Evolutionary conservation across 2,888 invertebrate species (phyloP).

Genomic region (Parochlus steinenii): DNA sequence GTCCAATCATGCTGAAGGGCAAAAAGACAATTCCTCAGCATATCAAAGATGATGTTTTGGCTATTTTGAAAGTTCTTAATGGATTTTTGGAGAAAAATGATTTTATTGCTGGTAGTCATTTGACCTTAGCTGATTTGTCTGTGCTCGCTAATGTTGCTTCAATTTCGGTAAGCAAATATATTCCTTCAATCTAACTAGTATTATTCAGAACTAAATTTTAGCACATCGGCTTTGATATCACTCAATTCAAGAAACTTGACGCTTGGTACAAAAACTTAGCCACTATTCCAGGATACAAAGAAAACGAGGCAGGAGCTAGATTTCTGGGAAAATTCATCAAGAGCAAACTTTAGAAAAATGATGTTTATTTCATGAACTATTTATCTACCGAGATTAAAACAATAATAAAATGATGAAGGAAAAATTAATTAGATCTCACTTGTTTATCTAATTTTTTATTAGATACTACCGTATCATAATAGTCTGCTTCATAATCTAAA

Average conservation of each 20-base stretch:
- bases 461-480: no score
- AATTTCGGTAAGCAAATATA: conserved; percentile 14
- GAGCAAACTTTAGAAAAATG: conserved; percentile 31
- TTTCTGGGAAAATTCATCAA: conserved; percentile 13
- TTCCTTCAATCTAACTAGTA: no score
- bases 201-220: no score
- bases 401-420: no score
- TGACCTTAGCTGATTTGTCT: conserved; percentile 31
- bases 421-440: no score
- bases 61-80: conserved; percentile 32
- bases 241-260: not conserved
- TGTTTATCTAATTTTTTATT: no score
- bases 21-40: conserved; percentile 37
- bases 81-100: conserved; percentile 23
- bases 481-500: no score
- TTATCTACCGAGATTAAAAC: no score
- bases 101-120: conserved; percentile 28
- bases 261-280: not conserved
- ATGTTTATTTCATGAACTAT: no score
- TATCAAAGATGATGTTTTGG: conserved; percentile 36
- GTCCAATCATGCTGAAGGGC: conserved; percentile 40
- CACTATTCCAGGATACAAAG: conserved; percentile 1
- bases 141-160: conserved; percentile 28
- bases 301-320: not conserved
- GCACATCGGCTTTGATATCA: conserved; percentile 11